These are phyloP conservation scores for Stichodactyla mertensii DNA, from an alignment of 64 coral and sea anemone species.

Conservation along the genomic window DNA sequence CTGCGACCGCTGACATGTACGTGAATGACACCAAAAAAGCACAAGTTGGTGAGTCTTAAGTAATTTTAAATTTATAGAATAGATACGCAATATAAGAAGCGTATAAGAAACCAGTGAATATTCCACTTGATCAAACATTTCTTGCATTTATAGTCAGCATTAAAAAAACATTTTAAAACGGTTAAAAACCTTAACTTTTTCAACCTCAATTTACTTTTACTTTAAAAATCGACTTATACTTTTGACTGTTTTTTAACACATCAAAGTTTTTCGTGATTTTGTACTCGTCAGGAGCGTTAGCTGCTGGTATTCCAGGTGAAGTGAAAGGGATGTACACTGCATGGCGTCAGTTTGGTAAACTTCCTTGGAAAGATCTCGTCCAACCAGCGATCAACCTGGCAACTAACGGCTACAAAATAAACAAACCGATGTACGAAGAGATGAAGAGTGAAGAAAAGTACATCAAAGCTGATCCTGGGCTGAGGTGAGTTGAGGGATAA, in stretches of 20 bases:
- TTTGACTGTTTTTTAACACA: too few relatives aligned
- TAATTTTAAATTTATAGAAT: too few relatives aligned
- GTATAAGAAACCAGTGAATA: not conserved
- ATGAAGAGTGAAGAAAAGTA: not conserved
- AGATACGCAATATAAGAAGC: too few relatives aligned
- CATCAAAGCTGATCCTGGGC: slow-evolving; percentile 13
- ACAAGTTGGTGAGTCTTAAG: slow-evolving; percentile 10
- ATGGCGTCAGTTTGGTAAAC: slow-evolving; percentile 33
- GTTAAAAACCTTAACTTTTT: too few relatives aligned
- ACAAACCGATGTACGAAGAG: not conserved
- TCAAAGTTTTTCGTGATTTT: not conserved
- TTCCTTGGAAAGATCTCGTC: slow-evolving; percentile 33
- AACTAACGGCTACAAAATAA: slow-evolving; percentile 23
- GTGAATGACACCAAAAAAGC: not conserved
- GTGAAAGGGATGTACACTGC: slow-evolving; percentile 18
- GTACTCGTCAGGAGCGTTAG: not conserved
- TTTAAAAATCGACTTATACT: too few relatives aligned
- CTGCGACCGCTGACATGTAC: not conserved
- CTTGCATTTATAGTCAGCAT: too few relatives aligned
- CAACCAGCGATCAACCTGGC: slow-evolving; percentile 51
- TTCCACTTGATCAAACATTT: too few relatives aligned
- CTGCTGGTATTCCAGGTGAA: slow-evolving; percentile 42
- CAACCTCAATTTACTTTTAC: too few relatives aligned
- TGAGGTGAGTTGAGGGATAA: slow-evolving; percentile 7
- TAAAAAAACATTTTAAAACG: too few relatives aligned